Conservation (phyloP, 2,888 invertebrate species). For the Drosophila melanocephala region DNA sequence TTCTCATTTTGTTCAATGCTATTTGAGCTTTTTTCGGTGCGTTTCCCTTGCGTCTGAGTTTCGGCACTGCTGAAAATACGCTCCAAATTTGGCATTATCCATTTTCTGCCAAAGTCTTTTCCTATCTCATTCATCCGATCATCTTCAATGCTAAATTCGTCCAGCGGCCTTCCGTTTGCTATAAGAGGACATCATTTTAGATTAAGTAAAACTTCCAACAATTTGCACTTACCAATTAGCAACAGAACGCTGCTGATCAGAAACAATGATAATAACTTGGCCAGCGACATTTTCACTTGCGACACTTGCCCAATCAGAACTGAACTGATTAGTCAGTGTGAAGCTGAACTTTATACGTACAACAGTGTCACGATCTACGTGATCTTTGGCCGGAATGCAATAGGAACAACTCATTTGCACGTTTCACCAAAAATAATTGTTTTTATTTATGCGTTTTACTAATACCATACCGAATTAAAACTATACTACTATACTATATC, state of each 20-base stretch:
- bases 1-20: conserved; percentile 17
- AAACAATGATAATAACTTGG: conserved; percentile 37
- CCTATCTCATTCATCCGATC: conserved; percentile 62
- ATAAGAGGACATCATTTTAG: background rate
- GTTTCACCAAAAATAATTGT: conserved; percentile 51
- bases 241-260: conserved; percentile 46
- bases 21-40: conserved; percentile 14
- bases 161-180: conserved; percentile 40
- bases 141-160: conserved; percentile 51
- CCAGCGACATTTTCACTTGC: conserved; percentile 54
- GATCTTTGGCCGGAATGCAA: conserved; percentile 63
- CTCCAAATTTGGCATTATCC: conserved; percentile 49
- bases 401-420: conserved; percentile 59
- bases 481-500: conserved; percentile 1
- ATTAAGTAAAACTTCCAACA: background rate
- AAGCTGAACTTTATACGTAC: conserved; percentile 60
- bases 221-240: conserved; percentile 36
- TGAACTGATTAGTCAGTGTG: conserved; percentile 29
- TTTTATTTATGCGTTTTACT: conserved; percentile 35
- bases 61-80: conserved; percentile 64
- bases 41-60: conserved; percentile 10
- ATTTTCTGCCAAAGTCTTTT: conserved; percentile 44
- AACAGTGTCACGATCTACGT: conserved; percentile 45
- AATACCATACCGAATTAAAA: conserved; percentile 10
- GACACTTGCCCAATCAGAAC: conserved; percentile 33